Base-by-base conservation (phyloP, 2,113 vertebrate genomes). In the Oncorhynchus nerka region DNA sequence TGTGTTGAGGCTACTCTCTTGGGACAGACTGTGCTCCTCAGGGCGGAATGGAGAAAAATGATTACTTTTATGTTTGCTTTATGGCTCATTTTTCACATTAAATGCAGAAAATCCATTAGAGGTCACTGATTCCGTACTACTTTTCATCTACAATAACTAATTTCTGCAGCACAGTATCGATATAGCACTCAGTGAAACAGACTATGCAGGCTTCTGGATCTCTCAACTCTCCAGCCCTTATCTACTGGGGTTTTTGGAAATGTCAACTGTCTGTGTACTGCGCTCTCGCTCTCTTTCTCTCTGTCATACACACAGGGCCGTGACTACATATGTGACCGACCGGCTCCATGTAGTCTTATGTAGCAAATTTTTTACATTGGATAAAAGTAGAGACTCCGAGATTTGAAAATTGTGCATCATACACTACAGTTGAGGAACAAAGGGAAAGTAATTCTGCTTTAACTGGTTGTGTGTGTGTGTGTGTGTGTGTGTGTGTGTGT, bases 41-140 rank as follows among this genome's bases (percentile, higher is more conserved):
- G 84, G 84, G 75, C 83, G 87, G 90, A 92, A 90, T 88, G 85
- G 82, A 85, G 87, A 85, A 90, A 91, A 94, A 93, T 91, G 81
- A 91, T 91, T 89, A 92, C 91, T 93, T 94, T 94, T 94, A 94
- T 94, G 90, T 94, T 94, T 93, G 88, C 89, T 93, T 94, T 94
- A 94, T 94, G 92, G 92, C 89, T 94, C 93, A 93, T 94, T 94
- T 94, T 92, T 94, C 92, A 94, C 92, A 90, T 89, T 89, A 91
- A 93, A 92, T 62, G 79, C 87, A 85, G 89, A 87, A 92, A 94
- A 94, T 94, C 93, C 83, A 93, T 94, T 83, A 84, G 88, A 86
- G 93, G 93, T 94, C 92, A 93, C 73, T 45, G 80, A 80, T 90
- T 89, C 79, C 82, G 78, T 74, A 84, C 88, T 82, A 85, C 81